phyloP scores from a whole-genome alignment of 2,888 invertebrate species.

The Mythimna pallens region DNA sequence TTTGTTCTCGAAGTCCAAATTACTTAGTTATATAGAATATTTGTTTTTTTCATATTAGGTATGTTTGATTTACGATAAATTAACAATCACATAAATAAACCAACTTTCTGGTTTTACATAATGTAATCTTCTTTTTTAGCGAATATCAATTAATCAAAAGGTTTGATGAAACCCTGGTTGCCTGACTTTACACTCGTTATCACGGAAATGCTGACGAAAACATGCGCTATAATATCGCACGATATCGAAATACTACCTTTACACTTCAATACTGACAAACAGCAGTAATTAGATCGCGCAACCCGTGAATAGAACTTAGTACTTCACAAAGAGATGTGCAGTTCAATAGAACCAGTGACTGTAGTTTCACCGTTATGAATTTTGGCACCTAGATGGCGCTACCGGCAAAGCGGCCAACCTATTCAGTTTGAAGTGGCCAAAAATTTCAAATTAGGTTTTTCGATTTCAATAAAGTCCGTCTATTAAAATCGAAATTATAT shows the following conservation, averaged over 20 bases:
- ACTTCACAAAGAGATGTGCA: constrained; percentile 61
- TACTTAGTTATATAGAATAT: too few relatives aligned
- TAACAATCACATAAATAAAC: too few relatives aligned
- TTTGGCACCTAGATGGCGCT: constrained; percentile 39
- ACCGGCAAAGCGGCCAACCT: constrained; percentile 25
- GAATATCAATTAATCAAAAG: too few relatives aligned
- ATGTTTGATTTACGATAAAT: too few relatives aligned
- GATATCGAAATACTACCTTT: constrained; percentile 37
- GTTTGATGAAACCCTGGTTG: background rate
- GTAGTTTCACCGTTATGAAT: constrained; percentile 48
- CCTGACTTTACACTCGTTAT: background rate
- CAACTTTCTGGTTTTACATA: too few relatives aligned
- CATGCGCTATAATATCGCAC: constrained; percentile 25
- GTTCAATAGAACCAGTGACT: constrained; percentile 56
- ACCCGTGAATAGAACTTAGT: constrained; percentile 69
- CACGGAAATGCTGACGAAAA: background rate
- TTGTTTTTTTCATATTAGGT: too few relatives aligned
- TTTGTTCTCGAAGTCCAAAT: too few relatives aligned
- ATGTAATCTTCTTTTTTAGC: too few relatives aligned
- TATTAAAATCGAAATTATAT: constrained; percentile 6
- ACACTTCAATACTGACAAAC: constrained; percentile 64
- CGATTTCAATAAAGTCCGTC: constrained; percentile 5
- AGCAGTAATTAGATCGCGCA: constrained; percentile 73
- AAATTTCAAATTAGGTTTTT: constrained; percentile 7
- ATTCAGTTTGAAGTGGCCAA: constrained; percentile 7